Evolutionary conservation across 2,797 vertebrate species (phyloP).

Genomic region (Poeciliopsis infans): DNA sequence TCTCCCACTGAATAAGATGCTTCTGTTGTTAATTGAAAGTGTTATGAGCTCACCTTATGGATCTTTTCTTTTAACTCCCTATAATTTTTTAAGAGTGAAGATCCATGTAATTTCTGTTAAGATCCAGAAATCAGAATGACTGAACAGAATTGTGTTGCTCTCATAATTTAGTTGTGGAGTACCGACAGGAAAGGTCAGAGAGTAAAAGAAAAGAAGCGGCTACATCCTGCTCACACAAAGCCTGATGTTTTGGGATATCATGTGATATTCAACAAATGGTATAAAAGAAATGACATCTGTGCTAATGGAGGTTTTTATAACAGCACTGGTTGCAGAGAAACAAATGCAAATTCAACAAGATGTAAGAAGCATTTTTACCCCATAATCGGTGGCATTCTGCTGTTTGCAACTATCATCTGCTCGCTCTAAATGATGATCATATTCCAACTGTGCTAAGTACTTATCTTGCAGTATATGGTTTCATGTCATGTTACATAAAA

Average conservation of each 20-base stretch:
- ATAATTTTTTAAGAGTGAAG: slow-evolving; percentile 28
- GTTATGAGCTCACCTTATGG: slow-evolving; percentile 47
- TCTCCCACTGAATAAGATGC: slow-evolving; percentile 39
- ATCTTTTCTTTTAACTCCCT: slow-evolving; percentile 13
- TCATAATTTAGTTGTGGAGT: slow-evolving; percentile 24
- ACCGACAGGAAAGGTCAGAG: slow-evolving; percentile 42
- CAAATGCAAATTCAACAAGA: slow-evolving; percentile 25
- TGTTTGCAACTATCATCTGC: slow-evolving; percentile 13
- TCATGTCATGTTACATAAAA: not conserved
- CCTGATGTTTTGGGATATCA: slow-evolving; percentile 1
- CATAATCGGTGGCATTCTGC: slow-evolving; percentile 27
- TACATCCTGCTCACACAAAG: slow-evolving; percentile 15
- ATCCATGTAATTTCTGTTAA: slow-evolving; percentile 25
- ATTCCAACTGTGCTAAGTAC: not conserved
- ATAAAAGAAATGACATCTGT: slow-evolving; percentile 25
- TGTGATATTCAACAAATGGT: slow-evolving; percentile 27
- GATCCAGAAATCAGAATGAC: slow-evolving; percentile 51
- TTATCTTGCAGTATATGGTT: not conserved
- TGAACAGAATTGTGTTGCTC: slow-evolving; percentile 25
- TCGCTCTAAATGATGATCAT: slow-evolving; percentile 8
- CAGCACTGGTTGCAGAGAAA: not conserved
- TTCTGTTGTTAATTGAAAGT: slow-evolving; percentile 55
- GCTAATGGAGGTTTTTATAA: not conserved
- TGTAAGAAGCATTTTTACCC: slow-evolving; percentile 17
- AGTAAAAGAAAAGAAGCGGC: slow-evolving; percentile 32